A percentile compares a stretch with the other conserved stretches of the same genome.
Evolutionary conservation across 1,140 invertebrate species (phyloP).

Genomic region (Papilio xuthus): DNA sequence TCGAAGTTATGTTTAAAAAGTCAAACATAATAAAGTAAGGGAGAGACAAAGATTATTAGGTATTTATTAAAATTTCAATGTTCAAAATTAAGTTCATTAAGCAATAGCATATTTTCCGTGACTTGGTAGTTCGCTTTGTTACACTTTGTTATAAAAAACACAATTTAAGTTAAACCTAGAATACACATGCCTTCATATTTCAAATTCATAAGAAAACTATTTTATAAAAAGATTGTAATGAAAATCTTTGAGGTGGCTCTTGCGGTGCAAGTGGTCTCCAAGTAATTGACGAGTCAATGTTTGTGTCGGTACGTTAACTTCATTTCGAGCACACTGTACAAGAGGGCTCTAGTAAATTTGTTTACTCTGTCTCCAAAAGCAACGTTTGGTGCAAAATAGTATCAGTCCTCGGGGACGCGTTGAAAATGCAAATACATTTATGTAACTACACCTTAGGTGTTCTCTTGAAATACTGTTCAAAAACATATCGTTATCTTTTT

Average conservation of each 20-base stretch:
- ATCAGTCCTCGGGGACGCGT: conserved; percentile 44
- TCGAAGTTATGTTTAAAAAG: too few species aligned
- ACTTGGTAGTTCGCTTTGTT: too few species aligned
- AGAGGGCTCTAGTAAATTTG: conserved; percentile 35
- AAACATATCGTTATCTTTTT: too few species aligned
- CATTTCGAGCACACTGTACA: conserved; percentile 11
- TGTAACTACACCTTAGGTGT: conserved; percentile 46
- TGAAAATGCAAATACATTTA: conserved; percentile 57
- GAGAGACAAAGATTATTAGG: too few species aligned
- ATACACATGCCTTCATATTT: not conserved
- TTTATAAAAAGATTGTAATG: not conserved
- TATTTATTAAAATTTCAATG: too few species aligned
- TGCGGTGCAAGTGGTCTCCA: not conserved
- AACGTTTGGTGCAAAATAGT: conserved; percentile 41
- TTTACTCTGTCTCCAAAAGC: conserved; percentile 33
- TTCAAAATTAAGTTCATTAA: too few species aligned
- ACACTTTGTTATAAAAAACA: too few species aligned
- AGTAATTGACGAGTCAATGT: conserved; percentile 38
- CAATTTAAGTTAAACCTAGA: not conserved
- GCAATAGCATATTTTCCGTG: too few species aligned
- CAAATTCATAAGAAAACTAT: not conserved
- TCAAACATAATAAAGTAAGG: too few species aligned
- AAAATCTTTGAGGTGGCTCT: not conserved
- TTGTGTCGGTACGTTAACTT: conserved; percentile 25
- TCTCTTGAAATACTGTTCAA: too few species aligned